Conservation (phyloP, 2,797 vertebrate genomes). For the Pipistrellus pygmaeus region DNA sequence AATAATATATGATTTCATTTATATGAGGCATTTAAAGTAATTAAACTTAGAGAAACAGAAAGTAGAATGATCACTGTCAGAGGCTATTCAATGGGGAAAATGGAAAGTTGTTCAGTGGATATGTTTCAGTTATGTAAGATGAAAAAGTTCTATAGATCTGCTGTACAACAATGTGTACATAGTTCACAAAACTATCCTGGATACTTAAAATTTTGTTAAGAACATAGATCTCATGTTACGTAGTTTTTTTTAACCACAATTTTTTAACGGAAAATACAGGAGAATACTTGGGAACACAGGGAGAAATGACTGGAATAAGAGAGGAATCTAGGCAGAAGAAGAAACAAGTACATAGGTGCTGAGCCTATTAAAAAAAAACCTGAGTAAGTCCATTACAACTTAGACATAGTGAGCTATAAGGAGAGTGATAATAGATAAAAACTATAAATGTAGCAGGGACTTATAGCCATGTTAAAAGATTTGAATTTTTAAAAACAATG, state of each 20-base stretch:
- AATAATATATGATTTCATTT: not conserved
- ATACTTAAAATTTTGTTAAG: conserved; percentile 4
- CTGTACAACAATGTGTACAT: not conserved
- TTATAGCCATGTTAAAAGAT: not conserved
- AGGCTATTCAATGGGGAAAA: not conserved
- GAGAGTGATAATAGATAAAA: conserved; percentile 24
- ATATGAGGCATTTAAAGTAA: not conserved
- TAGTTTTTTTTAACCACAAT: not conserved
- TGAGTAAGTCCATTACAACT: not conserved
- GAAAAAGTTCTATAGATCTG: not conserved
- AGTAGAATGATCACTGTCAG: not conserved
- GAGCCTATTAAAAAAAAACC: not conserved
- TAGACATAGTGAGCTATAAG: not conserved
- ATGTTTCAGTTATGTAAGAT: not conserved
- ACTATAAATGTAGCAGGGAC: not conserved
- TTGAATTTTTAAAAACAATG: conserved; percentile 13
- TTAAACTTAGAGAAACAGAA: not conserved
- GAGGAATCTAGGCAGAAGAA: not conserved
- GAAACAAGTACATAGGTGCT: not conserved
- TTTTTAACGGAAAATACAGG: not conserved
- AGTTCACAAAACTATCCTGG: conserved; percentile 14
- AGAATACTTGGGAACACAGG: not conserved
- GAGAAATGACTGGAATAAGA: not conserved
- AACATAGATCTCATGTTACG: not conserved
- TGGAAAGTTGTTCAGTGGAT: not conserved